These are phyloP conservation scores for Ctena decussata DNA, from an alignment of 2,888 invertebrate genomes.

Conservation along the genomic window DNA sequence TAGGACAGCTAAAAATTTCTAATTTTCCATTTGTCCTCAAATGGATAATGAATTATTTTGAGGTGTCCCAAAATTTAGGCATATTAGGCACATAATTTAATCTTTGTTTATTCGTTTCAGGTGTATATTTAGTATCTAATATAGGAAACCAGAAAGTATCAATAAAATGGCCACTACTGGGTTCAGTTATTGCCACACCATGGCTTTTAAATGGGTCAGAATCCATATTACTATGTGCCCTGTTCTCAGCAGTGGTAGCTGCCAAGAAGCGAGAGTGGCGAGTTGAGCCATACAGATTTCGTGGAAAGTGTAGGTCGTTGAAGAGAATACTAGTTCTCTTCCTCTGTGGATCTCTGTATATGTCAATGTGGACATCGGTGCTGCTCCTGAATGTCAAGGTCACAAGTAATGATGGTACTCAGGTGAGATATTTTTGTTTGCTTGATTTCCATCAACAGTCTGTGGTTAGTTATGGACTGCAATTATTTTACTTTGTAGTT, in stretches of 20 bases:
- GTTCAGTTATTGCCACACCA: conserved; percentile 92
- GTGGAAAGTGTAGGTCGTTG: conserved; percentile 46
- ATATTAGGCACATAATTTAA: no score
- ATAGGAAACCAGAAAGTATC: conserved; percentile 94
- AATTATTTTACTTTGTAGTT: no score
- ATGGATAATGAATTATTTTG: no score
- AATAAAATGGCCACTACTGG: conserved; percentile 91
- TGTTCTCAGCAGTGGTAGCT: conserved; percentile 76
- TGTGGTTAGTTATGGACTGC: no score
- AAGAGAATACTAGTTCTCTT: conserved; percentile 40
- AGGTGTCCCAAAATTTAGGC: no score
- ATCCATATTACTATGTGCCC: conserved; percentile 64
- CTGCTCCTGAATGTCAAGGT: conserved; percentile 53
- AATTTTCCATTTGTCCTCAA: no score
- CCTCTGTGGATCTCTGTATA: conserved; percentile 42
- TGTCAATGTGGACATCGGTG: conserved; percentile 42
- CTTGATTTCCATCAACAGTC: no score
- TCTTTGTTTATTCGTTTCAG: conserved; percentile 88
- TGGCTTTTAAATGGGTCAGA: conserved; percentile 86
- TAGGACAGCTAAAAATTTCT: no score
- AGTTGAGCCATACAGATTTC: conserved; percentile 21
- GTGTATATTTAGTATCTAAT: conserved; percentile 96
- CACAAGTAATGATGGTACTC: conserved; percentile 46
- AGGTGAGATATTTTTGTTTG: no score
- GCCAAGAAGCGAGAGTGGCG: conserved; percentile 93